These are phyloP conservation scores for Hydrolagus colliei DNA, from an alignment of 2,797 vertebrate genomes.

Conservation along the genomic window DNA sequence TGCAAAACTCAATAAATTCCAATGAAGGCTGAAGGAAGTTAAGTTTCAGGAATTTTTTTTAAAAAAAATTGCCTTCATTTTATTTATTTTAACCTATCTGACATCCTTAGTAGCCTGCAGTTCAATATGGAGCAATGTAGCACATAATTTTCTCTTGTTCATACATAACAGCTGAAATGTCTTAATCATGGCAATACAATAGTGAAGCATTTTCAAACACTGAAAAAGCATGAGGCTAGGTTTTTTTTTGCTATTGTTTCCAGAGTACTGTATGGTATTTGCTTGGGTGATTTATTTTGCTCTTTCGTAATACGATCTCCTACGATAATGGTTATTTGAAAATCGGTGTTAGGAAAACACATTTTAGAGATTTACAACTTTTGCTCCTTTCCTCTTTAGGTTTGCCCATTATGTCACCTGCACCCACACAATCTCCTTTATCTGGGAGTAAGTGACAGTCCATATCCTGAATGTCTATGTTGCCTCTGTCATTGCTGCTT, in stretches of 20 bases:
- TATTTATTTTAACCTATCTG: too few species aligned
- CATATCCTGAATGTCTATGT: slow-evolving; percentile 17
- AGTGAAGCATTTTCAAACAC: neutral
- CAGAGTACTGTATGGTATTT: neutral
- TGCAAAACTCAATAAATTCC: too few species aligned
- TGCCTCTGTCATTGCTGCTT: slow-evolving; percentile 7
- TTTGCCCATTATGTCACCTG: slow-evolving; percentile 18
- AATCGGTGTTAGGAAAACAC: neutral
- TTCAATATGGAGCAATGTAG: too few species aligned
- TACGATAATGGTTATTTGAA: slow-evolving; percentile 2
- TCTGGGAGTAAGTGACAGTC: slow-evolving; percentile 9
- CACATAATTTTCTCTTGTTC: neutral
- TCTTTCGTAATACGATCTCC: slow-evolving; percentile 1
- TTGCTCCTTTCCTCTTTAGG: slow-evolving; percentile 26
- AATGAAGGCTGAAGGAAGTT: too few species aligned
- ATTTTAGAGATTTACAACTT: slow-evolving; percentile 15
- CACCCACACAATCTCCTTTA: slow-evolving; percentile 16
- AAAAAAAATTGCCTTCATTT: too few species aligned
- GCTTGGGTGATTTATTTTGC: slow-evolving; percentile 1
- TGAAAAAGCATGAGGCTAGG: neutral
- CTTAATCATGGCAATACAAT: neutral
- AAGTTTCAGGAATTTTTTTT: too few species aligned
- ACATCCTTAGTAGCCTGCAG: too few species aligned
- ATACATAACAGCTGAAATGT: neutral
- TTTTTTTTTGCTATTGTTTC: neutral